Conservation (phyloP, 2,113 vertebrate genomes). For the Eulemur rufifrons region DNA sequence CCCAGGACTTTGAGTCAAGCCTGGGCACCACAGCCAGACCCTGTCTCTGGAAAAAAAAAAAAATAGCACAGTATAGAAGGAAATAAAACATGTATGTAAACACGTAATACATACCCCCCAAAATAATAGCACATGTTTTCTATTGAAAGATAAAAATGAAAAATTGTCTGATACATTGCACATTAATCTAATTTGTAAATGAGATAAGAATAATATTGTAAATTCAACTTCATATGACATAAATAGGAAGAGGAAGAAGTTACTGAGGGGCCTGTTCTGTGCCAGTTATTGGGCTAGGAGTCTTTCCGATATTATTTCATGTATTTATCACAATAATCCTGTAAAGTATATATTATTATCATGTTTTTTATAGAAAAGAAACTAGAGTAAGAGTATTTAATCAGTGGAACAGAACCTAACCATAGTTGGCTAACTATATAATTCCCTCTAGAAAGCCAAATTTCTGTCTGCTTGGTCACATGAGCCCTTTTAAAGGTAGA, state of each 20-base stretch:
- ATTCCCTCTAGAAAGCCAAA: neutral
- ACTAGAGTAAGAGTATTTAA: neutral
- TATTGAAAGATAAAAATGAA: neutral
- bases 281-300: neutral
- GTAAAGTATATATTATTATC: neutral
- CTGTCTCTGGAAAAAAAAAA: too few relatives aligned
- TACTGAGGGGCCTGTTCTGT: neutral
- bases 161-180: neutral
- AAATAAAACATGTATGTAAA: neutral
- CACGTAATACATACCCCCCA: neutral
- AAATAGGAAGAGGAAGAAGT: neutral
- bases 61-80: too few relatives aligned
- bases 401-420: neutral
- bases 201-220: neutral
- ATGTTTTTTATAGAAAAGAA: neutral
- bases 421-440: neutral
- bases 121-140: neutral
- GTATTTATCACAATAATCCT: neutral
- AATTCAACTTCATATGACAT: neutral
- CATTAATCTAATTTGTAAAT: neutral
- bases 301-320: neutral
- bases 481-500: neutral
- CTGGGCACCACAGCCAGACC: too few relatives aligned
- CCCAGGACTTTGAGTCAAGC: too few relatives aligned
- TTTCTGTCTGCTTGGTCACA: neutral